These are phyloP conservation scores for Pseudomyrmex gracilis DNA, from an alignment of 1,140 invertebrate species.

Conservation along the genomic window DNA sequence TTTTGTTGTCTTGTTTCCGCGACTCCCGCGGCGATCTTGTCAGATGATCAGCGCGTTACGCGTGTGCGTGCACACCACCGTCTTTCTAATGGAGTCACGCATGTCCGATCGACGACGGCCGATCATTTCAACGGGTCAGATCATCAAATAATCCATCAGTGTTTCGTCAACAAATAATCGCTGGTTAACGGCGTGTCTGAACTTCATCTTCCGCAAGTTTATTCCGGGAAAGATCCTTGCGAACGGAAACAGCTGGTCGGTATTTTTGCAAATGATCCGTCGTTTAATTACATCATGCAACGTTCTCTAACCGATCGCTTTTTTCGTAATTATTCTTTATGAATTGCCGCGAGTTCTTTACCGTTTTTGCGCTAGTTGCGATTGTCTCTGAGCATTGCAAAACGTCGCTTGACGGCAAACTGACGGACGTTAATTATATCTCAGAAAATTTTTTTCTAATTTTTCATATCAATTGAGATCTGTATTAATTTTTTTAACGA, in stretches of 20 bases:
- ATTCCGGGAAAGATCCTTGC: slow-evolving; percentile 1
- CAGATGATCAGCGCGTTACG: slow-evolving; percentile 1
- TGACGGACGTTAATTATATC: not conserved
- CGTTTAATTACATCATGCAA: slow-evolving; percentile 20
- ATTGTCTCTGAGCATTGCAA: not conserved
- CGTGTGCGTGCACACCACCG: not conserved
- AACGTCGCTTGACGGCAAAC: not conserved
- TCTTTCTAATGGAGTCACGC: slow-evolving; percentile 36
- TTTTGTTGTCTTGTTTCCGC: not conserved
- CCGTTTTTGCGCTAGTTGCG: not conserved
- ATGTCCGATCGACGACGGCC: not conserved
- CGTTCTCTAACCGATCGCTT: not conserved
- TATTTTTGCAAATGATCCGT: slow-evolving; percentile 32
- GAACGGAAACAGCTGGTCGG: not conserved
- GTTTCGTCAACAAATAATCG: slow-evolving; percentile 54
- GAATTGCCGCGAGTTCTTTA: slow-evolving; percentile 3
- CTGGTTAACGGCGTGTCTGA: not conserved
- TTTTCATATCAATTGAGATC: too few species aligned
- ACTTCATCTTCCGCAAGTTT: slow-evolving; percentile 21
- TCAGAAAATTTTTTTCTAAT: too few species aligned
- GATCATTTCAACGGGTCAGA: slow-evolving; percentile 35
- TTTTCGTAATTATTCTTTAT: not conserved
- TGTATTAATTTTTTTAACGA: not conserved
- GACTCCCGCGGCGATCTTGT: not conserved
- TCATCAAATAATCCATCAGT: slow-evolving; percentile 59